phyloP scores from a whole-genome alignment of 2,888 invertebrate genomes.

The Unio pictorum region DNA sequence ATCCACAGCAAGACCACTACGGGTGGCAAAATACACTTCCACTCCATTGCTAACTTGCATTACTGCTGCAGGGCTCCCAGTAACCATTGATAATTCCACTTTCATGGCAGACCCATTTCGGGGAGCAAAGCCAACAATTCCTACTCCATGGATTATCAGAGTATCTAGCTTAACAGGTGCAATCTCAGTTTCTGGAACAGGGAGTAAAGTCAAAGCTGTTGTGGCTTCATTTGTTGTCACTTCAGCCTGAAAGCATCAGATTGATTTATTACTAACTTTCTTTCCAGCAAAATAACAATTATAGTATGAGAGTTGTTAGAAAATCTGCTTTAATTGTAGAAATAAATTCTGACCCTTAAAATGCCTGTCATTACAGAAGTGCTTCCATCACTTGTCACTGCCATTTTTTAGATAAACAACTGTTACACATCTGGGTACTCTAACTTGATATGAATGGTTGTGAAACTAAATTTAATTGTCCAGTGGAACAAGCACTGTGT shows the following conservation, averaged over 20 bases:
- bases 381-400: too few relatives aligned
- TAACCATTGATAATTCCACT: constrained; percentile 33
- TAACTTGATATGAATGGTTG: too few relatives aligned
- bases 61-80: constrained; percentile 21
- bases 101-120: constrained; percentile 20
- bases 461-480: too few relatives aligned
- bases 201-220: constrained; percentile 24
- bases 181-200: constrained; percentile 17
- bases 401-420: too few relatives aligned
- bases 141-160: constrained; percentile 12
- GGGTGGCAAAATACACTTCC: constrained; percentile 27
- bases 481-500: too few relatives aligned
- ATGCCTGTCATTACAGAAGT: too few relatives aligned
- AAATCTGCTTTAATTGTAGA: too few relatives aligned
- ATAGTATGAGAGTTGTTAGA: too few relatives aligned
- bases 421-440: too few relatives aligned
- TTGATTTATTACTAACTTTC: too few relatives aligned
- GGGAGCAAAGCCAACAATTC: constrained; percentile 25
- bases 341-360: too few relatives aligned
- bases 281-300: too few relatives aligned
- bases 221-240: constrained; percentile 31
- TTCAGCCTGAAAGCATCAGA: constrained; percentile 24
- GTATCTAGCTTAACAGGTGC: constrained; percentile 19
- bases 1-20: constrained; percentile 8
- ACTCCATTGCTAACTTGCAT: constrained; percentile 29